Percentiles rank a stretch among this genome's conserved stretches.
Evolutionary conservation across 53 echinoderm and acorn worm species (phyloP).

Genomic region (Arbacia lixula): DNA sequence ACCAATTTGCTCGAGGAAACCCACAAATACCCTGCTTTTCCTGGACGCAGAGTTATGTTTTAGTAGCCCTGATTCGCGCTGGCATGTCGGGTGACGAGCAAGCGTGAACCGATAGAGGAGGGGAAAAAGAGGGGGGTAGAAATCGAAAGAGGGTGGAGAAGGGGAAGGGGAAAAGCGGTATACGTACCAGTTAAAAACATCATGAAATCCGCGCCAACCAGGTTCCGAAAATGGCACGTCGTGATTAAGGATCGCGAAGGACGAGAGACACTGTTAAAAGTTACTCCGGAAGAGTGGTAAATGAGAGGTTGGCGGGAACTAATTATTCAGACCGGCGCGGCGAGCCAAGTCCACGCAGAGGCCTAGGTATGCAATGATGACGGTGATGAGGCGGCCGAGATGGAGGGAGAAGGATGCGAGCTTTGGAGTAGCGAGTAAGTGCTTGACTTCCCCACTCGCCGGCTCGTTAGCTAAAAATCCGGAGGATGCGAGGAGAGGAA

Average conservation of each 20-base stretch:
- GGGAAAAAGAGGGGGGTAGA: background rate
- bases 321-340: constrained; percentile 42
- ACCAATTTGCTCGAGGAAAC: constrained; percentile 52
- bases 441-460: constrained; percentile 33
- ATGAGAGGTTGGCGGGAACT: constrained; percentile 43
- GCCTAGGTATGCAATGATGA: no score
- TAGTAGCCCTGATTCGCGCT: constrained; percentile 23
- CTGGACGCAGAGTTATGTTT: constrained; percentile 41
- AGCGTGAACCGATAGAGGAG: background rate
- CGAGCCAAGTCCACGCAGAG: background rate
- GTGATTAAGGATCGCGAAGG: constrained; percentile 40
- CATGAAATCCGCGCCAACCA: constrained; percentile 23
- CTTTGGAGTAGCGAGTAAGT: background rate
- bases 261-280: constrained; percentile 10
- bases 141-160: constrained; percentile 5
- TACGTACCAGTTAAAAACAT: constrained; percentile 57
- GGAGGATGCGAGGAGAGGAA: constrained; percentile 34
- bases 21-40: constrained; percentile 53
- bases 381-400: constrained; percentile 23
- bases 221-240: constrained; percentile 32
- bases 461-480: constrained; percentile 47
- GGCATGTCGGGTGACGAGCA: constrained; percentile 10
- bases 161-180: background rate
- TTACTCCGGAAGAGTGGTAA: constrained; percentile 52
- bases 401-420: background rate